These are phyloP conservation scores for Odobenus rosmarus DNA, from an alignment of 2,113 vertebrate species.

Conservation along the genomic window DNA sequence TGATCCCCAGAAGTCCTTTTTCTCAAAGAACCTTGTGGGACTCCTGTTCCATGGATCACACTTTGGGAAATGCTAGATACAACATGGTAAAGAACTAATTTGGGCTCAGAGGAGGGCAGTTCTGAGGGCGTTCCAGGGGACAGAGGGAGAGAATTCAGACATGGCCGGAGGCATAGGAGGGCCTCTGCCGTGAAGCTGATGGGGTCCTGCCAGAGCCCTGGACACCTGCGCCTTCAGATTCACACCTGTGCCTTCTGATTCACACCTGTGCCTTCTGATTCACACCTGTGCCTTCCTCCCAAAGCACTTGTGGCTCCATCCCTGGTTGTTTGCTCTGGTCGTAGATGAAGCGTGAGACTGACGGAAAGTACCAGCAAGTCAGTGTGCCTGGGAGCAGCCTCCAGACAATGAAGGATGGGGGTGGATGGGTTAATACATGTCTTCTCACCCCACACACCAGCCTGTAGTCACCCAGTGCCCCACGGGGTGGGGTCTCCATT, in stretches of 20 bases:
- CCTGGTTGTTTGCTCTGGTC: background rate
- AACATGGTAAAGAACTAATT: background rate
- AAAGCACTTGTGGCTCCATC: background rate
- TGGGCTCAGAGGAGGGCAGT: background rate
- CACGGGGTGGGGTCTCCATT: accelerated
- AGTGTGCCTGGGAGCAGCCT: too few species aligned
- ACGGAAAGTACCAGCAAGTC: accelerated
- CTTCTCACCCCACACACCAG: background rate
- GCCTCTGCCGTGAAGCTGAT: accelerated
- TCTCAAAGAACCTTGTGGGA: background rate
- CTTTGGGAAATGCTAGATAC: accelerated
- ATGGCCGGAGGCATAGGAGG: accelerated
- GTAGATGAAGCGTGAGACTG: background rate
- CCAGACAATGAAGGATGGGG: accelerated
- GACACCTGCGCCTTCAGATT: background rate
- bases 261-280: too few species aligned
- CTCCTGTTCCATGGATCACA: background rate
- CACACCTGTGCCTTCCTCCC: too few species aligned
- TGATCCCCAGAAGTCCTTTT: background rate
- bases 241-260: too few species aligned
- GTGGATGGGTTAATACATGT: accelerated
- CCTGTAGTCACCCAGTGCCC: background rate
- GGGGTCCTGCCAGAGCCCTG: accelerated
- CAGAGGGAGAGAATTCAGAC: background rate
- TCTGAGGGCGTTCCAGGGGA: accelerated